phyloP scores from a whole-genome alignment of 2,888 invertebrate species.

The Parnassius smintheus region DNA sequence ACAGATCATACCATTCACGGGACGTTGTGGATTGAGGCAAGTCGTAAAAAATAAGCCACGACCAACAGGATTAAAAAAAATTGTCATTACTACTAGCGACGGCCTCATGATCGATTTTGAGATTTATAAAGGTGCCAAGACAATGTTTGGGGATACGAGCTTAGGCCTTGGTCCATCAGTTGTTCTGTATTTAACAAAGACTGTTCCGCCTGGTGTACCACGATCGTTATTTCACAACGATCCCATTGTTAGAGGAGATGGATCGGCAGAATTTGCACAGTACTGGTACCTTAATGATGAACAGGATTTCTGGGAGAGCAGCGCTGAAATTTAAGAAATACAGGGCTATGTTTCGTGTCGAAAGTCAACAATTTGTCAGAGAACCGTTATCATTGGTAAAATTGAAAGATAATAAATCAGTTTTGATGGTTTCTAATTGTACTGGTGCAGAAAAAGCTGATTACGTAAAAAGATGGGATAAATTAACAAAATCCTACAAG shows the following conservation, averaged over 20 bases:
- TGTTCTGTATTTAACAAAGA: constrained; percentile 31
- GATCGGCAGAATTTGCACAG: constrained; percentile 28
- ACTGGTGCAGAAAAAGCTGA: constrained; percentile 19
- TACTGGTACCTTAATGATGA: constrained; percentile 34
- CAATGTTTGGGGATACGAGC: constrained; percentile 28
- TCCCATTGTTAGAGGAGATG: constrained; percentile 33
- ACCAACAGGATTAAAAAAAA: constrained; percentile 31
- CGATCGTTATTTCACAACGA: no score
- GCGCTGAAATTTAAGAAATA: constrained; percentile 32
- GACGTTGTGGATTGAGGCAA: constrained; percentile 26
- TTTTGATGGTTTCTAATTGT: constrained; percentile 31
- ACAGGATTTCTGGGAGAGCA: constrained; percentile 31
- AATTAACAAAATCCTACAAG: constrained; percentile 28
- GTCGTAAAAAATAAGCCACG: not conserved
- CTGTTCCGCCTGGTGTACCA: constrained; percentile 30
- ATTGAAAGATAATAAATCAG: constrained; percentile 17
- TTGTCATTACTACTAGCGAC: constrained; percentile 30
- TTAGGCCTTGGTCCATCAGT: constrained; percentile 35
- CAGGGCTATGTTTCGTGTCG: constrained; percentile 28
- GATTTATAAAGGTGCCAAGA: constrained; percentile 31
- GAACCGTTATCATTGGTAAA: constrained; percentile 27
- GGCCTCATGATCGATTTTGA: constrained; percentile 36
- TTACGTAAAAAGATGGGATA: constrained; percentile 33
- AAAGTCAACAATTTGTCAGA: not conserved
- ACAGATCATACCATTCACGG: constrained; percentile 31